phyloP scores from a whole-genome alignment of 1,140 invertebrate genomes.

The Magallana angulata region DNA sequence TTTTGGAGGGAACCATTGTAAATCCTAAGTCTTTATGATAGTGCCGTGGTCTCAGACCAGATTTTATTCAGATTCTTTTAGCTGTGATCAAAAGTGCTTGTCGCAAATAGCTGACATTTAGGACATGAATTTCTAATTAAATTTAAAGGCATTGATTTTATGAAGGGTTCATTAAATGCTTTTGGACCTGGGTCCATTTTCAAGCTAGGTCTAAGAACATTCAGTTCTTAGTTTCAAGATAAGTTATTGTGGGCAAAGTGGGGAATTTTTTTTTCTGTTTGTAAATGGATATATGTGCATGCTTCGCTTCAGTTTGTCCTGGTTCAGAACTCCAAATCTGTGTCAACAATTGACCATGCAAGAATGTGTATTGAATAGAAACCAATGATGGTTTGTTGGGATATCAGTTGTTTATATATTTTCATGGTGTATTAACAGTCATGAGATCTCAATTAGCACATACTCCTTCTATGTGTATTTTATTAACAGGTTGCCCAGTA shows the following conservation, averaged over 20 bases:
- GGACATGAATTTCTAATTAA: slow-evolving; percentile 21
- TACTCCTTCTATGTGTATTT: not conserved
- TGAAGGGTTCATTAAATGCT: not conserved
- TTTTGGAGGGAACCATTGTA: not conserved
- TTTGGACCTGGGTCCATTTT: not conserved
- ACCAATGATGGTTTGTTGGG: no score
- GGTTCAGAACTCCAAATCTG: no score
- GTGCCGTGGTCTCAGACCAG: not conserved
- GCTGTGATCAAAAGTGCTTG: not conserved
- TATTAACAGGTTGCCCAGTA: no score
- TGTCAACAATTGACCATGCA: no score
- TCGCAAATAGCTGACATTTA: not conserved
- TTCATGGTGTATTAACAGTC: no score
- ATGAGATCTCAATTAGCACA: not conserved
- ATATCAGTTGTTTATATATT: no score
- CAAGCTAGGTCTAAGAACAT: not conserved
- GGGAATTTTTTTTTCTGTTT: no score
- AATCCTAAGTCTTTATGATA: not conserved
- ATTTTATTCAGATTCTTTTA: not conserved
- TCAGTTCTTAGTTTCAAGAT: not conserved
- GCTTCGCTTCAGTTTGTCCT: no score
- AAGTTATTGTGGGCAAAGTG: not conserved
- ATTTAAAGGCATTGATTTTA: slow-evolving; percentile 12
- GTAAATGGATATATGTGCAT: no score
- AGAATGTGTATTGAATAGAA: no score